Percentiles rank a stretch among this genome's conserved stretches.
Conservation (phyloP, 2,797 vertebrate species). For the Typhlichthys eigenmanni region DNA sequence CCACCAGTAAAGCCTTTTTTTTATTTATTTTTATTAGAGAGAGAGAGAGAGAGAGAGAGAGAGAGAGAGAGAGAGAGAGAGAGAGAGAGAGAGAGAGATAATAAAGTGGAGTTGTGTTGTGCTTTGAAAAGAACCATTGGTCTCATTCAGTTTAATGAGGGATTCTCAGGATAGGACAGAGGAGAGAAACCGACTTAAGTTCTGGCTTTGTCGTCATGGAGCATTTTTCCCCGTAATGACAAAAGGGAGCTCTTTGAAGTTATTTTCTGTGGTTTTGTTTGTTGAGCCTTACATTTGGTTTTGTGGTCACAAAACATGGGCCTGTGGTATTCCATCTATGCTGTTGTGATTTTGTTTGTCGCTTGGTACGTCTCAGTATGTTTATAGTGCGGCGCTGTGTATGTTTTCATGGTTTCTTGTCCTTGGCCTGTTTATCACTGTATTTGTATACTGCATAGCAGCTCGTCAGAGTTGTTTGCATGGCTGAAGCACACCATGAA, state of each 20-base stretch:
- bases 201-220: conserved; percentile 62
- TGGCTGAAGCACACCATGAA: conserved; percentile 17
- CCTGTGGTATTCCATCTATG: conserved; percentile 55
- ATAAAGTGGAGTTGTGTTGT: conserved; percentile 18
- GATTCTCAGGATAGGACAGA: conserved; percentile 58
- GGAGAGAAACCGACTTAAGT: conserved; percentile 60
- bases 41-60: not conserved
- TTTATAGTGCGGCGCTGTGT: conserved; percentile 44
- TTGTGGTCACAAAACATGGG: conserved; percentile 46
- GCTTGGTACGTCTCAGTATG: conserved; percentile 32
- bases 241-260: conserved; percentile 60
- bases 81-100: conserved; percentile 19
- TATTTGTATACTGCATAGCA: conserved; percentile 5
- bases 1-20: not conserved
- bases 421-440: conserved; percentile 13
- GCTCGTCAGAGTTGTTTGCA: conserved; percentile 11
- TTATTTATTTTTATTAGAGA: no score
- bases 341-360: conserved; percentile 47
- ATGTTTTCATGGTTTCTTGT: conserved; percentile 29
- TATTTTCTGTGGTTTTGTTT: conserved; percentile 44
- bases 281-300: conserved; percentile 51
- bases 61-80: conserved; percentile 42
- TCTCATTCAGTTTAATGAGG: conserved; percentile 54
- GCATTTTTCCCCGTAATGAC: conserved; percentile 55
- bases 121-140: conserved; percentile 26